A percentile compares a stretch with the other conserved stretches of the same genome.
These are phyloP conservation scores for Caenorhabditis virilis DNA, from an alignment of 2,888 invertebrate species.

Conservation along the genomic window DNA sequence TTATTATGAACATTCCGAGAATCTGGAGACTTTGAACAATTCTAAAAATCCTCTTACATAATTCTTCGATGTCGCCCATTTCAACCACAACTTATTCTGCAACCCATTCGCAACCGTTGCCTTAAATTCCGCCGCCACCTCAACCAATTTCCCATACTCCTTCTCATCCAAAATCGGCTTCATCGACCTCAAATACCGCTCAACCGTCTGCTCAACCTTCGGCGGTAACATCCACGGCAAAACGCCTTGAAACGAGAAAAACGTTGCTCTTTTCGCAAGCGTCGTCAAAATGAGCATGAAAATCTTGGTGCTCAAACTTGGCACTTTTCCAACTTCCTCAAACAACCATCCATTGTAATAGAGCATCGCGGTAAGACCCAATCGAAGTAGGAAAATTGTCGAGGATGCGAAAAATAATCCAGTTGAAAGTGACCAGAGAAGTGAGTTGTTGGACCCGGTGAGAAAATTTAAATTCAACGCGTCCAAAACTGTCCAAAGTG, in stretches of 20 bases:
- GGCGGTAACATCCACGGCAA: conserved; percentile 54
- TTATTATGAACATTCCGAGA: too few species aligned
- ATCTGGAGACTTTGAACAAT: too few species aligned
- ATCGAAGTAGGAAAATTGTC: conserved; percentile 31
- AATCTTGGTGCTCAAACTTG: conserved; percentile 49
- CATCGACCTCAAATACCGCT: conserved; percentile 53
- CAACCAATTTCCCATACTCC: conserved; percentile 38
- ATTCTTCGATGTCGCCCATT: conserved; percentile 57
- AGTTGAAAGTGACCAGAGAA: conserved; percentile 7
- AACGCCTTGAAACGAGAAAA: conserved; percentile 52
- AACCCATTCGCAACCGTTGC: conserved; percentile 43
- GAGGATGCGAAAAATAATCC: conserved; percentile 2
- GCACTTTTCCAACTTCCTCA: conserved; percentile 55
- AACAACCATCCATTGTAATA: conserved; percentile 58
- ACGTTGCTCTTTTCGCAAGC: conserved; percentile 44
- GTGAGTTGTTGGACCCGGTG: conserved; percentile 5
- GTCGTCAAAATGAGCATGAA: conserved; percentile 48
- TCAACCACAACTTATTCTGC: conserved; percentile 60
- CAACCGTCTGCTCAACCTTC: conserved; percentile 45
- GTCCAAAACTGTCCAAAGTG: conserved; percentile 30
- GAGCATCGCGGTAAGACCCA: conserved; percentile 33
- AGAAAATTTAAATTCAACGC: conserved; percentile 21
- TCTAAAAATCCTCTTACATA: too few species aligned
- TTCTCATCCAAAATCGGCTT: conserved; percentile 53
- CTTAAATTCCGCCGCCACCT: conserved; percentile 53